phyloP scores from a whole-genome alignment of 2,113 vertebrate species.

The Prochilodus magdalenae region DNA sequence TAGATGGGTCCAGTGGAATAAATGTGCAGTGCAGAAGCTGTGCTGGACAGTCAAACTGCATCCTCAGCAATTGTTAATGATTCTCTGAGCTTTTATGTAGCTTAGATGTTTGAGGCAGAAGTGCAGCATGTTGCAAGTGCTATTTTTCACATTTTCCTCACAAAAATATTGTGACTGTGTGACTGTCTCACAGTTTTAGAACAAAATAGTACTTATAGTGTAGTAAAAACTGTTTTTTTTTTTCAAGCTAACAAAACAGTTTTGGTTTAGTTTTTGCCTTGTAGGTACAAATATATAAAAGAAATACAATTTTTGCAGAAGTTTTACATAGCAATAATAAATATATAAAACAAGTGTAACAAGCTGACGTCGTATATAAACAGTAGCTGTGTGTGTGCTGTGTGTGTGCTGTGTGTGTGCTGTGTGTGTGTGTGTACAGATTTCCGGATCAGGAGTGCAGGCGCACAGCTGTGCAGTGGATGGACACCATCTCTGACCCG shows the following conservation, averaged over 20 bases:
- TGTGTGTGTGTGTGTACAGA: slow-evolving; percentile 65
- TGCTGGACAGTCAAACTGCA: not conserved
- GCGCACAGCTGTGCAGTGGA: slow-evolving; percentile 93
- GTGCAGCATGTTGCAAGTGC: too few species aligned
- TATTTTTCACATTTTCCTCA: too few species aligned
- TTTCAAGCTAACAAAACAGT: too few species aligned
- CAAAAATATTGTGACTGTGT: too few species aligned
- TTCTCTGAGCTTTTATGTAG: not conserved
- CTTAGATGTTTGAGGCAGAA: not conserved
- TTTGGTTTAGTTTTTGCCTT: too few species aligned
- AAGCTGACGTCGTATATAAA: not conserved
- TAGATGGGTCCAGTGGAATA: slow-evolving; percentile 28
- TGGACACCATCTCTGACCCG: slow-evolving; percentile 89
- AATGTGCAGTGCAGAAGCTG: slow-evolving; percentile 2
- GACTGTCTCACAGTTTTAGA: too few species aligned
- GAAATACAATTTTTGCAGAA: too few species aligned
- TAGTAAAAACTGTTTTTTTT: too few species aligned
- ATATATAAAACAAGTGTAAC: not conserved
- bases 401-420: slow-evolving; percentile 29
- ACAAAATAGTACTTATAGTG: too few species aligned
- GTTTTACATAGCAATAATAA: too few species aligned
- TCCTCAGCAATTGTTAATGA: not conserved
- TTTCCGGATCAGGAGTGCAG: slow-evolving; percentile 97
- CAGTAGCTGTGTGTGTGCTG: too few species aligned
- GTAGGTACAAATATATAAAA: too few species aligned